Percentiles rank a stretch among this genome's conserved stretches.
phyloP scores from a whole-genome alignment of 1,140 invertebrate genomes.

The Sinonovacula constricta region DNA sequence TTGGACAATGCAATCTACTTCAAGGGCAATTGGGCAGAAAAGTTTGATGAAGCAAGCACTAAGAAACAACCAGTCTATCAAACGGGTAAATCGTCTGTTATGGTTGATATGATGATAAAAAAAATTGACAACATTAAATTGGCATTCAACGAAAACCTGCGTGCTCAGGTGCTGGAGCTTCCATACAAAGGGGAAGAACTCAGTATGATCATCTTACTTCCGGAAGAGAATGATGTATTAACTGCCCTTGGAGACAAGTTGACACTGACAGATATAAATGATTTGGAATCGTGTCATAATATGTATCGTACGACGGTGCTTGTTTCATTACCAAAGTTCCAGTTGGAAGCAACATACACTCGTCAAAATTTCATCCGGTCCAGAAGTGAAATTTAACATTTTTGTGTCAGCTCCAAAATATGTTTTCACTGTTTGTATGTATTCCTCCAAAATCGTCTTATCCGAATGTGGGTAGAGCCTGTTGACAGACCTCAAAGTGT shows the following conservation, averaged over 20 bases:
- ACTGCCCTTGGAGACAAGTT: constrained; percentile 80
- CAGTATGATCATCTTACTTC: constrained; percentile 87
- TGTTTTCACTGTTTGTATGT: background rate
- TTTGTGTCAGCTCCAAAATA: constrained; percentile 19
- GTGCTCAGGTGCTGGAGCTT: constrained; percentile 85
- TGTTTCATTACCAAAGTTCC: constrained; percentile 84
- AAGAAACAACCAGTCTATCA: constrained; percentile 73
- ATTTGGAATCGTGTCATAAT: constrained; percentile 1
- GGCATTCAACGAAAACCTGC: constrained; percentile 84
- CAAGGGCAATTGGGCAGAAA: constrained; percentile 86
- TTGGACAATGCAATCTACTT: constrained; percentile 89
- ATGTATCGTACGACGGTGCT: constrained; percentile 47
- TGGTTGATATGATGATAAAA: constrained; percentile 72
- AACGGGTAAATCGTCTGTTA: constrained; percentile 3
- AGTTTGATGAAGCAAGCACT: constrained; percentile 83
- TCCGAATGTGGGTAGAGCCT: constrained; percentile 17
- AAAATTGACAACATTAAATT: constrained; percentile 78
- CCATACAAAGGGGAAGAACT: constrained; percentile 84
- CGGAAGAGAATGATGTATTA: constrained; percentile 75
- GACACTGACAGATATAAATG: constrained; percentile 77
- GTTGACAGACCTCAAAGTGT: constrained; percentile 18
- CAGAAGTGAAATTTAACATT: background rate
- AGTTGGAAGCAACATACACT: constrained; percentile 81
- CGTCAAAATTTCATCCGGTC: constrained; percentile 50
- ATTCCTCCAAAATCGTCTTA: constrained; percentile 13